Percentiles rank a stretch among this genome's conserved stretches.
phyloP scores from a whole-genome alignment of 2,113 vertebrate genomes.

The Rhinoderma darwinii region DNA sequence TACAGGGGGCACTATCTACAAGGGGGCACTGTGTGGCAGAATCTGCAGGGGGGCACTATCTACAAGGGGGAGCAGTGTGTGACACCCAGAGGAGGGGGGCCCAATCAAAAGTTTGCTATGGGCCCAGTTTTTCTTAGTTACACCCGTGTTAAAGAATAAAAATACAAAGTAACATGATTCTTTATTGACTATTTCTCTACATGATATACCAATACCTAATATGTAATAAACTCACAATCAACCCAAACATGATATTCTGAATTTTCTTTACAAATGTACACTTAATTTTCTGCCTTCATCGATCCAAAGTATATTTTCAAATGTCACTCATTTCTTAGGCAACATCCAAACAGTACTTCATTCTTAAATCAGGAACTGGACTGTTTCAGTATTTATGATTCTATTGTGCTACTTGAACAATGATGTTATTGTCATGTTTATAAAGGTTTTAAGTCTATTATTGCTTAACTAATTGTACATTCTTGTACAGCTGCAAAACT shows the following conservation, averaged over 20 bases:
- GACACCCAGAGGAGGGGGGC: too few relatives aligned
- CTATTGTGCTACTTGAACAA: neutral
- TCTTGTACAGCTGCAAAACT: neutral
- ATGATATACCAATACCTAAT: neutral
- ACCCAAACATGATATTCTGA: neutral
- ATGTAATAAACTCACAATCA: neutral
- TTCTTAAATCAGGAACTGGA: constrained; percentile 30
- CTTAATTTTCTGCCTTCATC: neutral
- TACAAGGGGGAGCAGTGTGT: too few relatives aligned
- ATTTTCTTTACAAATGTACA: neutral
- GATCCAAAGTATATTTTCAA: neutral
- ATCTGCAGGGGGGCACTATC: too few relatives aligned
- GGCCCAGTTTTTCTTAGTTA: too few relatives aligned
- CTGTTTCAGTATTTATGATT: constrained; percentile 3
- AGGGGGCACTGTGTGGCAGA: too few relatives aligned
- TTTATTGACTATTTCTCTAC: neutral
- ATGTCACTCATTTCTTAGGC: neutral
- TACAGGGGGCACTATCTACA: too few relatives aligned
- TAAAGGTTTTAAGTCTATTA: neutral
- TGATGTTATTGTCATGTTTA: neutral
- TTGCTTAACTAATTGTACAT: neutral
- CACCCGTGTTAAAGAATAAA: too few relatives aligned
- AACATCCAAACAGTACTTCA: neutral
- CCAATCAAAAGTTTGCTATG: too few relatives aligned
- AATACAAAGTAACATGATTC: neutral